Evolutionary conservation across 1,140 invertebrate species (phyloP).

Genomic region (Hirudo medicinalis): DNA sequence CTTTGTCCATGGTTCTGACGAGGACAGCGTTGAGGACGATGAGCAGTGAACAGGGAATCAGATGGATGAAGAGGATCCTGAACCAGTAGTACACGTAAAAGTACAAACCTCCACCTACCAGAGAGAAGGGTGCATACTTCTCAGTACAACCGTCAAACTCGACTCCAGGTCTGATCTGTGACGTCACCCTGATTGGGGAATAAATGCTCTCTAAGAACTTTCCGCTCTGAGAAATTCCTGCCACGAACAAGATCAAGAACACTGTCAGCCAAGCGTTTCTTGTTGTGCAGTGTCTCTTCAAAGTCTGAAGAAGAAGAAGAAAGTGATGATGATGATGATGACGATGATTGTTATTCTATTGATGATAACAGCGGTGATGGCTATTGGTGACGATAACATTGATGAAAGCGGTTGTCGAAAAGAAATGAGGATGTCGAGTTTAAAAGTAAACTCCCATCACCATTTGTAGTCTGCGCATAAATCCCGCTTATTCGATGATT

Average conservation of each 20-base stretch:
- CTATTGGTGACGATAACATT: no score
- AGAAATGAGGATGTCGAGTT: no score
- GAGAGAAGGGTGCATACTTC: slow-evolving; percentile 12
- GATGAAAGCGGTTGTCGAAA: no score
- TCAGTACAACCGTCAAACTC: not conserved
- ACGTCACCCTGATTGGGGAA: not conserved
- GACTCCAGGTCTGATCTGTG: not conserved
- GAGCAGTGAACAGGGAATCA: slow-evolving; percentile 71
- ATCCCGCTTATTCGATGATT: no score
- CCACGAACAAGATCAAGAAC: slow-evolving; percentile 56
- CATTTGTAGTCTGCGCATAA: no score
- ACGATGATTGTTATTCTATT: no score
- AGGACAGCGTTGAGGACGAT: slow-evolving; percentile 76
- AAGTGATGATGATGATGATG: no score
- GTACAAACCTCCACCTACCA: slow-evolving; percentile 54
- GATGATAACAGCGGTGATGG: no score
- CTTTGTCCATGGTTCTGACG: slow-evolving; percentile 65
- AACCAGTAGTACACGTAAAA: slow-evolving; percentile 68
- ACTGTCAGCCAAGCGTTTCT: slow-evolving; percentile 59
- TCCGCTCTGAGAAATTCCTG: slow-evolving; percentile 62
- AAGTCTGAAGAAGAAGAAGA: no score
- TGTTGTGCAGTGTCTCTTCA: slow-evolving; percentile 7
- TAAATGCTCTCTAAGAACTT: slow-evolving; percentile 57
- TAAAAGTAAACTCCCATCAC: no score
- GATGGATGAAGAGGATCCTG: slow-evolving; percentile 73